phyloP scores from a whole-genome alignment of 30 jellyfish, hydroid and myxozoan genomes.

The Mastigias papua region DNA sequence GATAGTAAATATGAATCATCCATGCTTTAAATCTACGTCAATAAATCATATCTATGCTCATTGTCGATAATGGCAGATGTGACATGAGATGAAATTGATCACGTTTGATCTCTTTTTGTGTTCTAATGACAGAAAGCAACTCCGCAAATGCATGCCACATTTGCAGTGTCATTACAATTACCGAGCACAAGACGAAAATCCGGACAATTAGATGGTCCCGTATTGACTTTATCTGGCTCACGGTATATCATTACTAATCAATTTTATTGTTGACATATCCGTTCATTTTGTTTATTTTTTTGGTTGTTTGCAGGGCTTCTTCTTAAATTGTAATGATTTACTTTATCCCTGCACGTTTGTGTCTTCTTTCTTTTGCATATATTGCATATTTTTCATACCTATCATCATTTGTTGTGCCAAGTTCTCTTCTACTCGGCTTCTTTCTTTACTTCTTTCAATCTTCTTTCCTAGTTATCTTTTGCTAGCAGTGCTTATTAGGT shows the following conservation, averaged over 20 bases:
- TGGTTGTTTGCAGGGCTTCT: too few species aligned
- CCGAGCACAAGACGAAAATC: slow-evolving; percentile 90
- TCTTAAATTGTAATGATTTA: too few species aligned
- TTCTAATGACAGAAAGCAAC: slow-evolving; percentile 53
- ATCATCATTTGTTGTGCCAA: neutral
- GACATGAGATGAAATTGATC: too few species aligned
- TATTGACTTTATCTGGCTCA: slow-evolving; percentile 87
- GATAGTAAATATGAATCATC: too few species aligned
- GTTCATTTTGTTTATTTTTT: too few species aligned
- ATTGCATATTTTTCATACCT: neutral
- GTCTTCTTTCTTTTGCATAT: neutral
- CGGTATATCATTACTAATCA: slow-evolving; percentile 40
- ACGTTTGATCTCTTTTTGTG: neutral
- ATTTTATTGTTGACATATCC: too few species aligned
- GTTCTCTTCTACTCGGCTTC: neutral
- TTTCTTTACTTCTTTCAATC: neutral
- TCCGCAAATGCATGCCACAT: slow-evolving; percentile 69
- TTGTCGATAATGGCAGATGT: too few species aligned
- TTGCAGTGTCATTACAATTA: slow-evolving; percentile 92
- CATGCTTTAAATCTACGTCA: too few species aligned
- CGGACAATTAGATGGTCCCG: slow-evolving; percentile 88
- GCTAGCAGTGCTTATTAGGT: neutral
- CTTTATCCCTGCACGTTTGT: neutral
- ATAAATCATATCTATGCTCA: too few species aligned
- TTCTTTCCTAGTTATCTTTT: neutral